Evolutionary conservation across 2,113 vertebrate species (phyloP).

Genomic region (Tinamus guttatus): DNA sequence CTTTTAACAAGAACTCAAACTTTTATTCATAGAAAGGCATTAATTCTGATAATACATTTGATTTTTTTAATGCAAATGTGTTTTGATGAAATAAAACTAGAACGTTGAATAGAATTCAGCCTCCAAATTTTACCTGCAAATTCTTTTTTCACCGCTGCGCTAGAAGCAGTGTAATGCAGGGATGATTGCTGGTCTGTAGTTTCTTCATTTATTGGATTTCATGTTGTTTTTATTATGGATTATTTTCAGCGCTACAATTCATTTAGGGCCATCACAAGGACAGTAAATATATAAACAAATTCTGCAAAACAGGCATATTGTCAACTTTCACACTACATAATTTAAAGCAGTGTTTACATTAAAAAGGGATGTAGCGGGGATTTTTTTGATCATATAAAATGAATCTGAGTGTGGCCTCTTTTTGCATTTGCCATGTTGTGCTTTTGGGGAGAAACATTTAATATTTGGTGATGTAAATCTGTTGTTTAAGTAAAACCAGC

Average conservation of each 20-base stretch:
- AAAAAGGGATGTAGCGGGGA: background rate
- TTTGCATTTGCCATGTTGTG: background rate
- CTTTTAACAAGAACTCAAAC: background rate
- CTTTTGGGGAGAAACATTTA: background rate
- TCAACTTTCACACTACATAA: slow-evolving; percentile 49
- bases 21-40: background rate
- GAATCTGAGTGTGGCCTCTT: background rate
- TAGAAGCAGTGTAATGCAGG: background rate
- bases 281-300: slow-evolving; percentile 41
- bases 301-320: slow-evolving; percentile 36
- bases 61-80: background rate
- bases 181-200: background rate
- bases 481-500: background rate
- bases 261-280: slow-evolving; percentile 33
- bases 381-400: background rate
- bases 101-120: background rate
- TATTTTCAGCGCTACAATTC: slow-evolving; percentile 21
- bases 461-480: background rate
- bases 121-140: background rate
- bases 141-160: background rate
- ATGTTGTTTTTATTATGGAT: background rate
- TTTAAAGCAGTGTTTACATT: background rate
- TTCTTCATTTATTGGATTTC: background rate
- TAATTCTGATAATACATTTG: background rate
- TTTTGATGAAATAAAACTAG: background rate